Percentiles rank a stretch among this genome's conserved stretches.
Evolutionary conservation across 2,113 vertebrate species (phyloP).

Genomic region (Grammomys dolichurus): DNA sequence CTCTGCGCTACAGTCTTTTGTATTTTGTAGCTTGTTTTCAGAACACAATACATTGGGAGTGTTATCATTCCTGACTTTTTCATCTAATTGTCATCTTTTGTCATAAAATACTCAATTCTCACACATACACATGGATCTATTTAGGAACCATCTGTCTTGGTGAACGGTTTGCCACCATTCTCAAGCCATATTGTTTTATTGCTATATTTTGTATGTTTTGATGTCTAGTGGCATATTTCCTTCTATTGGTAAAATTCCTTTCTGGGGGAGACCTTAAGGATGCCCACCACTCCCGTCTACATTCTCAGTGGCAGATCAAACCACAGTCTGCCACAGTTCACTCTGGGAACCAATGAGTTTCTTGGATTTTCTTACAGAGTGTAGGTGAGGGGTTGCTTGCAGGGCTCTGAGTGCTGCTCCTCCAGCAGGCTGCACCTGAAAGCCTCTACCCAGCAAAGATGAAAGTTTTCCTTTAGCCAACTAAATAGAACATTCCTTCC

Average conservation of each 20-base stretch:
- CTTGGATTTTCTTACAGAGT: background rate
- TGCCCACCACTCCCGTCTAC: background rate
- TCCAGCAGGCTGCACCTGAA: background rate
- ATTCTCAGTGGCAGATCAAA: background rate
- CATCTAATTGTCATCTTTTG: background rate
- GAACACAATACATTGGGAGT: background rate
- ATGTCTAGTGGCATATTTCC: background rate
- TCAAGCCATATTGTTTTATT: background rate
- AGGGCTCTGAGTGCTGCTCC: background rate
- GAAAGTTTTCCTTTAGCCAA: background rate
- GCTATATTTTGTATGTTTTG: conserved; percentile 16
- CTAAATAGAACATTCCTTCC: background rate
- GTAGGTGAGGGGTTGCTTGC: background rate
- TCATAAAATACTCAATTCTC: background rate
- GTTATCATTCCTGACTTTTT: background rate
- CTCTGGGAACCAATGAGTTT: background rate
- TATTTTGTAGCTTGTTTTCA: background rate
- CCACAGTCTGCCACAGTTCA: background rate
- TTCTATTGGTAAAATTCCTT: background rate
- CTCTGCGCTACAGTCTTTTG: background rate
- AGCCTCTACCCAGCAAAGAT: background rate
- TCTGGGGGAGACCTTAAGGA: background rate
- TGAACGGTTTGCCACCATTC: background rate
- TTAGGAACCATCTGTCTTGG: background rate
- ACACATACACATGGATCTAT: background rate